Conservation (phyloP, 2,113 vertebrate species). For the Enhydra lutris region DNA sequence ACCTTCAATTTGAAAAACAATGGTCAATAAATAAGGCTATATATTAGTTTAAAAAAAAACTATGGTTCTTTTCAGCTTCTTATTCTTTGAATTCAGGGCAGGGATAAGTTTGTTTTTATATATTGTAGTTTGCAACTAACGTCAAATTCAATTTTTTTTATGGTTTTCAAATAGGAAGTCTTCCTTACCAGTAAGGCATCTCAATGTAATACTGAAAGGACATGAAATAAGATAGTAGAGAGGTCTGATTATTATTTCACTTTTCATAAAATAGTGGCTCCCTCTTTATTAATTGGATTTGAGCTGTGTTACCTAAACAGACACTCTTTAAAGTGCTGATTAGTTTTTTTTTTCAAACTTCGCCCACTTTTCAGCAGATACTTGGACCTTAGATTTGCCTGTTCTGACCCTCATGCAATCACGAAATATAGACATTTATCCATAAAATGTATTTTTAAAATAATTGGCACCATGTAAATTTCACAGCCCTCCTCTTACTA, state of each 20-base stretch:
- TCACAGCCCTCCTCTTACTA: not conserved
- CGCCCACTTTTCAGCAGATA: not conserved
- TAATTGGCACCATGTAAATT: not conserved
- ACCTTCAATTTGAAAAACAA: constrained; percentile 31
- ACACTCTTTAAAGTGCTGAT: not conserved
- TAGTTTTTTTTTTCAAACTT: not conserved
- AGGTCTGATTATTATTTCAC: not conserved
- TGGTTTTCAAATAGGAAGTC: not conserved
- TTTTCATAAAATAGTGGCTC: constrained; percentile 4
- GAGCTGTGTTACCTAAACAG: not conserved
- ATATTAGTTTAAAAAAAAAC: not conserved
- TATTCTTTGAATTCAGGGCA: constrained; percentile 32
- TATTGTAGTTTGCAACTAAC: not conserved
- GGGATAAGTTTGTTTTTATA: not conserved
- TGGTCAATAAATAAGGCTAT: not conserved
- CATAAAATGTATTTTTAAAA: constrained; percentile 9
- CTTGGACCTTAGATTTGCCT: not conserved
- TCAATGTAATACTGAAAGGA: not conserved
- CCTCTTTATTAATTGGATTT: not conserved
- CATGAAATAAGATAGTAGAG: not conserved
- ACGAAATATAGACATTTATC: not conserved
- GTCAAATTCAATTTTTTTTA: not conserved
- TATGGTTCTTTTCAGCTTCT: not conserved
- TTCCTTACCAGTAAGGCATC: not conserved
- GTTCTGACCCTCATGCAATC: not conserved